phyloP scores from a whole-genome alignment of 2,113 vertebrate genomes.

The Toxostoma redivivum region DNA sequence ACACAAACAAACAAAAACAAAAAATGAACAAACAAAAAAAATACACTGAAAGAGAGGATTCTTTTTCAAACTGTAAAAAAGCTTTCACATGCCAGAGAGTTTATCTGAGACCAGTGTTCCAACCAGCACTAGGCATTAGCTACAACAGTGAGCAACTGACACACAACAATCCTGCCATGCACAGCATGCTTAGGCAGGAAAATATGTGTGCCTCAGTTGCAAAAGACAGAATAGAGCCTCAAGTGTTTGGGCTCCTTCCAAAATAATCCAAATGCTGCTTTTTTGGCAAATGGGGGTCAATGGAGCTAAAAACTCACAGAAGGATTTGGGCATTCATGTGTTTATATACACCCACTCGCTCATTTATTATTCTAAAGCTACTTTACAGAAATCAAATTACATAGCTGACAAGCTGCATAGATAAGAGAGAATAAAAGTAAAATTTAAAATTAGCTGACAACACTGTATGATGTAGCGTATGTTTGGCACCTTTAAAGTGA shows the following conservation, averaged over 20 bases:
- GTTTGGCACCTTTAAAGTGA: conserved; percentile 39
- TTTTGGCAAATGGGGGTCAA: conserved; percentile 66
- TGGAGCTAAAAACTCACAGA: conserved; percentile 68
- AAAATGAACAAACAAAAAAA: background rate
- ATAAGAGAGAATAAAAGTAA: conserved; percentile 62
- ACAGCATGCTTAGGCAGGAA: conserved; percentile 60
- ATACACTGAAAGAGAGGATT: background rate
- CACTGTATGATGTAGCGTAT: background rate
- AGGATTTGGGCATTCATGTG: conserved; percentile 64
- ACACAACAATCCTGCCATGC: conserved; percentile 38
- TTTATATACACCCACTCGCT: conserved; percentile 61
- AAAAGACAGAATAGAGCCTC: conserved; percentile 68
- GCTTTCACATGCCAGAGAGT: conserved; percentile 12
- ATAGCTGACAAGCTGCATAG: conserved; percentile 67
- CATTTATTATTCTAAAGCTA: conserved; percentile 72
- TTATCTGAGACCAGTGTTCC: conserved; percentile 9
- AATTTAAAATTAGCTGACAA: conserved; percentile 64
- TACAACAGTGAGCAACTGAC: conserved; percentile 43
- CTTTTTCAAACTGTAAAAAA: background rate
- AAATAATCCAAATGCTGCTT: conserved; percentile 65
- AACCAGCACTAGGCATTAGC: conserved; percentile 49
- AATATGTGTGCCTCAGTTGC: conserved; percentile 44
- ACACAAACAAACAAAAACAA: too few relatives aligned
- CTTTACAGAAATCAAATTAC: conserved; percentile 68
- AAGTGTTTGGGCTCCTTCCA: conserved; percentile 64